Percentiles rank a stretch among this genome's conserved stretches.
Evolutionary conservation across 2,888 invertebrate species (phyloP).

Genomic region (Dicranocentrus wangi): DNA sequence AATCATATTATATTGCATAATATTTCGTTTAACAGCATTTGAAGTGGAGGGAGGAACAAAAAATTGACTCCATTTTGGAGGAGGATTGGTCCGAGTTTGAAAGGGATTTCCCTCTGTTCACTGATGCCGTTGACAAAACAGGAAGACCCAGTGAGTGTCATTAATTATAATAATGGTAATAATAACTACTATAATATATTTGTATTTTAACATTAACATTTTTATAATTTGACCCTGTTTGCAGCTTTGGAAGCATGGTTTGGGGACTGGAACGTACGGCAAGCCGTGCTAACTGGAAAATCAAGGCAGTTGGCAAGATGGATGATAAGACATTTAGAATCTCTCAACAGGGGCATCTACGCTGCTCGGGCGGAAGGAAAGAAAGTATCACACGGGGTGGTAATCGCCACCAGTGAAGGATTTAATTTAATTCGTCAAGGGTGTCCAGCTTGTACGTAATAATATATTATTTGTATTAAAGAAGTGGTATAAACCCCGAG

Average conservation of each 20-base stretch:
- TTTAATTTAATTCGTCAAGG: conserved; percentile 19
- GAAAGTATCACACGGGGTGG: not conserved
- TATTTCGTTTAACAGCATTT: too few relatives aligned
- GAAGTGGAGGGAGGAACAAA: too few relatives aligned
- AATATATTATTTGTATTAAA: too few relatives aligned
- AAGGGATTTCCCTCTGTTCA: too few relatives aligned
- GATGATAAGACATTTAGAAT: conserved; percentile 18
- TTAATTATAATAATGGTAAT: too few relatives aligned
- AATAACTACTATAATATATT: too few relatives aligned
- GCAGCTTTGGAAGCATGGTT: too few relatives aligned
- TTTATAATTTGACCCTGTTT: too few relatives aligned
- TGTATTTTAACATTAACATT: too few relatives aligned
- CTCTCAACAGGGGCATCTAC: not conserved
- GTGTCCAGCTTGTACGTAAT: conserved; percentile 29
- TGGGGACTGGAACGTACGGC: conserved; percentile 38
- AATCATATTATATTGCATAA: too few relatives aligned
- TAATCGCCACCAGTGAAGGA: not conserved
- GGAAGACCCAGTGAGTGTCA: conserved; percentile 6
- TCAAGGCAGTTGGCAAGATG: not conserved
- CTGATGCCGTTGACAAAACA: not conserved
- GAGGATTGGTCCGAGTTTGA: too few relatives aligned
- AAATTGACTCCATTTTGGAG: conserved; percentile 7
- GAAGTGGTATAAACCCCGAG: too few relatives aligned
- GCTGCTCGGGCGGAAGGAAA: not conserved
- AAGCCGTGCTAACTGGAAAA: conserved; percentile 21